Evolutionary conservation across 2,113 vertebrate genomes (phyloP), one percentile per base, ranked within the genome.

Genomic region (Onychorhynchus coronatus): DNA sequence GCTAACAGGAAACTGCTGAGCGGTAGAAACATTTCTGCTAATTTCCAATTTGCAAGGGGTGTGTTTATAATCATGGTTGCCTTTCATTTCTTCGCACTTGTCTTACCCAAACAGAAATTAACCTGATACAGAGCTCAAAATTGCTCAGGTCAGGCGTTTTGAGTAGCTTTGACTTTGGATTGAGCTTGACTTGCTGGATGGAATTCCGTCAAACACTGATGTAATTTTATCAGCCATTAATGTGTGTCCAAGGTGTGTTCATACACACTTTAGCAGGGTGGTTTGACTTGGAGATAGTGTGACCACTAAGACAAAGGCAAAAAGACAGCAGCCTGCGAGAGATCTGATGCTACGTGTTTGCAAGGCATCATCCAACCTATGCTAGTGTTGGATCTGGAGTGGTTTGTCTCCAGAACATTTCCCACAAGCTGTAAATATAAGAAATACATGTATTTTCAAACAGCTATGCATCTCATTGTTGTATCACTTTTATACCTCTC

Each of bases 271-370:
- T 8, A 5, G 11, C 17, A 70, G 13, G 8, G 21, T 6, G 11
- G 8, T 70, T 42, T 68, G 22, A 24, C 24, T 2, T 1, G 2
- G 15, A 30, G 67, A 11, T 9, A 7, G 6, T 37, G 22, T 21
- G 19, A 16, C n/a, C 37, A 2, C 44, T 7, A 10, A 55, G 37
- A 14, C 18, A 75, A 39, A 6, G 35, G 11, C 9, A 35, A 6
- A 11, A 33, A 62, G 47, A 27, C 23, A 85, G 15, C 8, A 21
- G 6, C 9, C 19, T 22, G 14, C 22, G 31, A 5, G 41, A 21
- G 27, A 24, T 7, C 18, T 46, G 22, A 41, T 37, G 8, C 7
- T 52, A 2, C 0, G 0, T 6, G 4, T 46, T 68, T 59, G 5
- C 27, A 8, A 2, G 25, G 5, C 14, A 30, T 21, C 30, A 18